Conservation (phyloP, 2,113 vertebrate genomes). For the Amphiprion ocellaris region DNA sequence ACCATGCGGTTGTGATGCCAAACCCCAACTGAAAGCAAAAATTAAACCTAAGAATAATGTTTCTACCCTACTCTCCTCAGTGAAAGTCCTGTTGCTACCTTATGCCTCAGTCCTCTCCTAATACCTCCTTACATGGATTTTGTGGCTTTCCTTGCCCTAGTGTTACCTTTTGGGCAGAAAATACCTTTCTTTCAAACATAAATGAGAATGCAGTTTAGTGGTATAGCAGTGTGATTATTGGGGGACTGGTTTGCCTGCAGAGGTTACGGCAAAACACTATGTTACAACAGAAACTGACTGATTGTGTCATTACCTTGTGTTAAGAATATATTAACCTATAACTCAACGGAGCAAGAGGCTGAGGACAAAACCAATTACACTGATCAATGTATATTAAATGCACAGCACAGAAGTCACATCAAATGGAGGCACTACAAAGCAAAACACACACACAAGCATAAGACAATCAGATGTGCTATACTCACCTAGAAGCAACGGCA, state of each 20-base stretch:
- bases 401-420: neutral
- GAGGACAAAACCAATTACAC: neutral
- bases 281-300: constrained; percentile 3
- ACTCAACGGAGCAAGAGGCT: constrained; percentile 9
- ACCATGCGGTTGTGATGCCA: too few species aligned
- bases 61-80: too few species aligned
- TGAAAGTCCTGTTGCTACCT: too few species aligned
- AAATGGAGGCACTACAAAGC: constrained; percentile 10
- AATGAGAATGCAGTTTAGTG: too few species aligned
- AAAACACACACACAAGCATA: neutral
- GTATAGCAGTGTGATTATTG: too few species aligned
- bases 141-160: too few species aligned
- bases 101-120: too few species aligned
- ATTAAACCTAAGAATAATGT: too few species aligned
- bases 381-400: constrained; percentile 19
- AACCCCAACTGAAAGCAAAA: too few species aligned
- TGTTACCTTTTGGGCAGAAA: too few species aligned
- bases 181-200: too few species aligned
- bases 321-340: constrained; percentile 19
- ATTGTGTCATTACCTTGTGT: neutral
- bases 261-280: neutral
- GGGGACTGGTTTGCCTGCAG: neutral
- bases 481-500: constrained; percentile 37
- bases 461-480: neutral
- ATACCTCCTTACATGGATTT: too few species aligned